Conservation (phyloP, 2,113 vertebrate genomes). For the Colossoma macropomum region DNA sequence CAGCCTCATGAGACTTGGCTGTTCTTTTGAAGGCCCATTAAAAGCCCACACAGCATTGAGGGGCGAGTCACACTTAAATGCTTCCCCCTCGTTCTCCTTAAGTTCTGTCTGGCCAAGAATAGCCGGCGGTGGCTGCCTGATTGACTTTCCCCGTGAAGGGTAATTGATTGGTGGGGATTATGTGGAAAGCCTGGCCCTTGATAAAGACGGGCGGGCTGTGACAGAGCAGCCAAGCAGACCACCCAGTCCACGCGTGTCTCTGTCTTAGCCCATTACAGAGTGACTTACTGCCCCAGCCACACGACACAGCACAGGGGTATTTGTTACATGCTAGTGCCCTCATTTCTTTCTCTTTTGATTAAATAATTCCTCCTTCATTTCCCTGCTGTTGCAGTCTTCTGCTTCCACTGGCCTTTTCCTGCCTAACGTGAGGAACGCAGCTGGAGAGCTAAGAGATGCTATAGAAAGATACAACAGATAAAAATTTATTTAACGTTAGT, state of each 20-base stretch:
- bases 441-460: slow-evolving; percentile 56
- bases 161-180: slow-evolving; percentile 78
- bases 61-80: slow-evolving; percentile 56
- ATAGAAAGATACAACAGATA: slow-evolving; percentile 45
- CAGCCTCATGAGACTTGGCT: background rate
- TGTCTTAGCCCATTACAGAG: slow-evolving; percentile 52
- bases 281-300: slow-evolving; percentile 32
- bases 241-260: slow-evolving; percentile 43
- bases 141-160: slow-evolving; percentile 71
- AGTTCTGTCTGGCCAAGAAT: slow-evolving; percentile 59
- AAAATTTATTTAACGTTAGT: slow-evolving; percentile 61
- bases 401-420: slow-evolving; percentile 17
- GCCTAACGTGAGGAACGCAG: slow-evolving; percentile 54
- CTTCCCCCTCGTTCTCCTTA: slow-evolving; percentile 55
- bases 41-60: slow-evolving; percentile 53
- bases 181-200: slow-evolving; percentile 64
- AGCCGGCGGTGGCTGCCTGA: slow-evolving; percentile 56
- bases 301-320: slow-evolving; percentile 53
- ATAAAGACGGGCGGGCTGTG: slow-evolving; percentile 55
- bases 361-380: slow-evolving; percentile 57
- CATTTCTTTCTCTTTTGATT: slow-evolving; percentile 62
- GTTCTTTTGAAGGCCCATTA: slow-evolving; percentile 42
- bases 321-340: slow-evolving; percentile 57
- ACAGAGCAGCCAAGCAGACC: slow-evolving; percentile 52
- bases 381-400: slow-evolving; percentile 46